Evolutionary conservation across 2,113 vertebrate genomes (phyloP), one percentile per base, ranked within the genome.

Genomic region (Pterocles gutturalis): DNA sequence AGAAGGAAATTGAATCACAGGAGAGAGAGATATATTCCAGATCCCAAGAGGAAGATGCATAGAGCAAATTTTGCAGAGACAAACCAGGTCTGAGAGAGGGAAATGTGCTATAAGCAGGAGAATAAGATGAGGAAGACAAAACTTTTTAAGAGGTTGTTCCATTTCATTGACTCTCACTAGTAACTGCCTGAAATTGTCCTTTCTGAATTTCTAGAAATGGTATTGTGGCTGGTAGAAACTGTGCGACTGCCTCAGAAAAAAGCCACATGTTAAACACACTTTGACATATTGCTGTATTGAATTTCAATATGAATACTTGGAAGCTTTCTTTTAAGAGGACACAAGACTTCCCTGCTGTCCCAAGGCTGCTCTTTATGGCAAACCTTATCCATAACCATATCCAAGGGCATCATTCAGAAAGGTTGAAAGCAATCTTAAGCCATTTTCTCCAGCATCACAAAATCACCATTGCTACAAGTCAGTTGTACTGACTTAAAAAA

Each of bases 1-100:
- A 95, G 97, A 93, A 92, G 51, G 77, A 96, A 96, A 95, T 3
- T 87, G 94, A 97, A 92, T 93, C 91, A 82, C 86, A 60, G 54
- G 97, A 97, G 96, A 90, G 94, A 95, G 41, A 95, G 91, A 96
- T 96, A 69, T 96, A 93, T 97, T 97, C 81, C 89, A 95, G 96
- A 97, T 92, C 97, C 95, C 97, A 80, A 51, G 97, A 94, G 97
- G 87, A 84, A 91, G 77, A 96, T 91, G 91, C 94, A 83, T 25
- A 93, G 87, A 94, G 80, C 73, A 90, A 76, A 87, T 71, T 80
- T 79, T 89, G 48, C 80, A 77, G 69, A 84, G 91, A 87, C 91
- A 97, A 96, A 95, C 89, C 93, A 97, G 97, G 94, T 97, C 96
- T 97, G 93, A 96, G 70, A 83, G 58, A 16, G 57, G 57, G 91